These are phyloP conservation scores for Sebastes baramenuke DNA, from an alignment of 2,797 vertebrate genomes.

Conservation along the genomic window DNA sequence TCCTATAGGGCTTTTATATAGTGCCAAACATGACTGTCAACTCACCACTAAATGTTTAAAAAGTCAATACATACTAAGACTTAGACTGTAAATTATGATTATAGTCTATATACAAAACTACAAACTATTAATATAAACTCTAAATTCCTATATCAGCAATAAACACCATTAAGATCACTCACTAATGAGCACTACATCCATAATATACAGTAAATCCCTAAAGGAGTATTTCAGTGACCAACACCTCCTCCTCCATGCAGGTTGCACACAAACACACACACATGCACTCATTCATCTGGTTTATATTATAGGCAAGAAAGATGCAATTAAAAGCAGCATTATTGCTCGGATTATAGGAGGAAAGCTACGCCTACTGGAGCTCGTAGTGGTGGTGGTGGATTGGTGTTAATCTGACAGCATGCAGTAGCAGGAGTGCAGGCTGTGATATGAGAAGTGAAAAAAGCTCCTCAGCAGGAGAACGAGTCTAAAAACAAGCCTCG, in stretches of 20 bases:
- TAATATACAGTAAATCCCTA: background rate
- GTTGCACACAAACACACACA: constrained; percentile 39
- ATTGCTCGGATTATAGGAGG: background rate
- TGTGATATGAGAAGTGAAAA: constrained; percentile 51
- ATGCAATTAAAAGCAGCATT: background rate
- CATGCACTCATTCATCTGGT: constrained; percentile 22
- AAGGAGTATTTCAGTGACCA: too few relatives aligned
- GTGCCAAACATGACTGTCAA: background rate
- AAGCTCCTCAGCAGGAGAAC: constrained; percentile 23
- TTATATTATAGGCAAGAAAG: background rate
- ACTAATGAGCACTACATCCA: background rate
- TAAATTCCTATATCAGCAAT: background rate
- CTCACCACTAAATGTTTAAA: too few relatives aligned
- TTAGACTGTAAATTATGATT: background rate
- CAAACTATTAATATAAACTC: background rate
- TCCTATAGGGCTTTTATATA: background rate
- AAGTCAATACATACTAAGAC: too few relatives aligned
- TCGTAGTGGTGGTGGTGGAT: constrained; percentile 56
- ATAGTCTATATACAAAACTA: background rate
- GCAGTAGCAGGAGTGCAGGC: constrained; percentile 56
- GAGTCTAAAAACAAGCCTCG: constrained; percentile 43
- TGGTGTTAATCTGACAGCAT: constrained; percentile 68
- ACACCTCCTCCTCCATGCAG: too few relatives aligned
- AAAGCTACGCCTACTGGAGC: constrained; percentile 46
- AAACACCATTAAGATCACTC: background rate